Evolutionary conservation across 2,888 invertebrate genomes (phyloP).

Genomic region (Eristalinus aeneus): DNA sequence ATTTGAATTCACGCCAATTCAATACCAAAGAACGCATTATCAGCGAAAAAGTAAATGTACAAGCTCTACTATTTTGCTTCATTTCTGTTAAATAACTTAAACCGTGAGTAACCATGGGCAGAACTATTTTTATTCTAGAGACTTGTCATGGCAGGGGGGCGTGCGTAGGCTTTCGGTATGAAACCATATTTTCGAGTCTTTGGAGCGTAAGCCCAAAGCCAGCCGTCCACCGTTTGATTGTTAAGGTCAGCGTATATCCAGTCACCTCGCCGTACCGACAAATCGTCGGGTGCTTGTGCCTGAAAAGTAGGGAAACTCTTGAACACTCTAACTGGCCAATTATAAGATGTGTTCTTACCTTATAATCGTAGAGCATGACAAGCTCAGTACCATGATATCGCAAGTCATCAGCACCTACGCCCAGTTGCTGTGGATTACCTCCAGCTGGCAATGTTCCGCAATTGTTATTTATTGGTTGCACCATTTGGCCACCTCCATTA

Average conservation of each 20-base stretch:
- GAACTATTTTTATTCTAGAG: constrained; percentile 71
- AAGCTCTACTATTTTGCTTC: constrained; percentile 36
- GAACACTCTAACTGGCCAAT: not conserved
- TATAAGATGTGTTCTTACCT: constrained; percentile 81
- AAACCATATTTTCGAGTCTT: constrained; percentile 96
- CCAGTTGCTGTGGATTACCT: constrained; percentile 73
- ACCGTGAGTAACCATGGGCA: not conserved
- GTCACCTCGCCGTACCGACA: constrained; percentile 94
- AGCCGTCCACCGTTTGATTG: constrained; percentile 96
- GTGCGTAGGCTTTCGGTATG: constrained; percentile 96
- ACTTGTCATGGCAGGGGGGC: constrained; percentile 95
- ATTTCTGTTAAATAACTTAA: constrained; percentile 60
- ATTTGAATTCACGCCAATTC: constrained; percentile 2
- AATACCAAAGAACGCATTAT: constrained; percentile 1
- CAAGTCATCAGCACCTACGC: constrained; percentile 83
- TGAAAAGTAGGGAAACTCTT: constrained; percentile 73
- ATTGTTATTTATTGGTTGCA: constrained; percentile 68
- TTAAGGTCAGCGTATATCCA: constrained; percentile 97
- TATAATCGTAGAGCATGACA: constrained; percentile 97
- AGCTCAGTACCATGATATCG: constrained; percentile 94
- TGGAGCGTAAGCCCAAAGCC: constrained; percentile 97
- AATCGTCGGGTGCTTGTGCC: constrained; percentile 96
- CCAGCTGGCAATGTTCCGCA: constrained; percentile 66
- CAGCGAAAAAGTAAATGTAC: constrained; percentile 57
- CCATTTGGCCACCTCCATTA: constrained; percentile 42